Conservation (phyloP, 2,113 vertebrate genomes). For the Synchiropus splendidus region DNA sequence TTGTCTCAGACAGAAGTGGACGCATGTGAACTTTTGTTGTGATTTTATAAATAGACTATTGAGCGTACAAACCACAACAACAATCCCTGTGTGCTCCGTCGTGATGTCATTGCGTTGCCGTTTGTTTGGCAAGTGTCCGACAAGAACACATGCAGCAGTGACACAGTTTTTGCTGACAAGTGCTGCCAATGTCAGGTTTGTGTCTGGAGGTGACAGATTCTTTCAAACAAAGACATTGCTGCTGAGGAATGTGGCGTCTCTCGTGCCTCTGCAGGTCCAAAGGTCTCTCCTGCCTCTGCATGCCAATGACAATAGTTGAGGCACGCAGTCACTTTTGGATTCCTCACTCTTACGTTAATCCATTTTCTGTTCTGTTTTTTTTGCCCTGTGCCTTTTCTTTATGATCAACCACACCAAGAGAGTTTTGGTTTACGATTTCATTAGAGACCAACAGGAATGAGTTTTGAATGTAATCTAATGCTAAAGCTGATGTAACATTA, state of each 20-base stretch:
- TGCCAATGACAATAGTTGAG: conserved; percentile 12
- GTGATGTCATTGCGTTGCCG: conserved; percentile 47
- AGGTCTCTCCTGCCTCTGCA: conserved; percentile 39
- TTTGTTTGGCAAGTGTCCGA: conserved; percentile 3
- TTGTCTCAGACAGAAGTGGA: conserved; percentile 20
- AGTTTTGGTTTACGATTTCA: no score
- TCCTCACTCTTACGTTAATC: no score
- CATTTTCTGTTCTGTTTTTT: no score
- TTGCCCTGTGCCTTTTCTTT: no score
- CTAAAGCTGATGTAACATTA: no score
- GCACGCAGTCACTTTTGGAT: no score
- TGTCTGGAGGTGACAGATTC: conserved; percentile 25
- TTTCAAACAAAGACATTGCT: conserved; percentile 29
- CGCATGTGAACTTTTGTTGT: conserved; percentile 13
- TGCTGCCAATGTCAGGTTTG: no score
- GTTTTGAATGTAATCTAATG: no score
- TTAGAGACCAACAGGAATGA: no score
- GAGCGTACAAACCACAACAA: conserved; percentile 36
- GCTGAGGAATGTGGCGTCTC: conserved; percentile 34
- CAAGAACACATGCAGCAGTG: no score
- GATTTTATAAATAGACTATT: conserved; percentile 8
- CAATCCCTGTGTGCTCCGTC: conserved; percentile 39
- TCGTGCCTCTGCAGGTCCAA: conserved; percentile 45
- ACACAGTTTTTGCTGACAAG: no score
- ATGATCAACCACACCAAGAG: no score